Base-by-base conservation (phyloP, 2,797 vertebrate species). In the Microctenopoma lineatum region DNA sequence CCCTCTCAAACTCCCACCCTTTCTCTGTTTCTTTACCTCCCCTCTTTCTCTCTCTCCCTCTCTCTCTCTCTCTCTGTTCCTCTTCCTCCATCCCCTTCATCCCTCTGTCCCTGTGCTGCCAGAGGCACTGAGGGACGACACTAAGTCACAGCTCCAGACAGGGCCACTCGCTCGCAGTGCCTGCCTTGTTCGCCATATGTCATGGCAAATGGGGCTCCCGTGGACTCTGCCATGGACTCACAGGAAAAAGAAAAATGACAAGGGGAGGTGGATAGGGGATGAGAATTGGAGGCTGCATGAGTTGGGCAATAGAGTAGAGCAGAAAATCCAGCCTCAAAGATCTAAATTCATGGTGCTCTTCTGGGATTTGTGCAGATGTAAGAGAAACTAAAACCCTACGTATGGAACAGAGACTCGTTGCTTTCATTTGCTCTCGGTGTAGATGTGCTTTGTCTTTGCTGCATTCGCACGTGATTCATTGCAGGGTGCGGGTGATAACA, bases 111-210 rank as follows among this genome's bases (percentile, higher is more conserved):
- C 89, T 87, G 76, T 67, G 84, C 84, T 90, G 90, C 89, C 91
- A 85, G 83, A 90, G 84, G 90, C 92, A 72, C 81, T 81, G 84
- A 87, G 87, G 90, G 90, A 93, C 89, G 92, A 90, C 89, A 93
- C 91, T 92, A 93, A 94, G 93, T 89, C 90, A 92, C 82, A 68
- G 78, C 79, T 83, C 62, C 79, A 93, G 93, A 93, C 92, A 93
- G 90, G 91, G 89, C 88, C 88, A 88, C 90, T 92, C 80, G 86
- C 85, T 90, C 57, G 84, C 89, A 80, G 69, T 86, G 81, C 81
- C 78, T 84, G 81, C 87, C 92, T 77, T 88, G 83, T 87, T 90
- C 86, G 73, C 89, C 71, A 52, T 83, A 78, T 93, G 89, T 92
- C 91, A 91, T 47, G 66, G 86, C 83, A 91, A 94, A 90, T 90